Base-by-base conservation (phyloP, 64 coral and sea anemone genomes). In the Hydrozoanthus tunicans region DNA sequence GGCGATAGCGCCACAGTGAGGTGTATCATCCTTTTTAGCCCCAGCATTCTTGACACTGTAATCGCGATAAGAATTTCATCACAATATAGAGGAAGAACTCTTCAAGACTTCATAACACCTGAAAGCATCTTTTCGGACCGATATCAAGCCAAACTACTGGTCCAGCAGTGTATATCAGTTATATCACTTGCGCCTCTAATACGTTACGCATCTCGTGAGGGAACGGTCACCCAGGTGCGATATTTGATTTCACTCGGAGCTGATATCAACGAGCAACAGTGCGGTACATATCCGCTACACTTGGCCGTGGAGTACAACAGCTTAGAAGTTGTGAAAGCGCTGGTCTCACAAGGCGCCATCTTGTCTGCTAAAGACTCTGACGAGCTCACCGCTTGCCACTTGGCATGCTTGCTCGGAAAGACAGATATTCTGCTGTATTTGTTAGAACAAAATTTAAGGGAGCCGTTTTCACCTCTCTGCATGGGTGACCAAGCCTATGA, bases 391-490 rank as follows among this genome's bases (percentile, higher is more conserved):
- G 83, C 83, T 10, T 65, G 51, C 12, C 83, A 86, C 10, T 53
- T 86, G 13, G 80, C 80, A 24, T 52, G 59, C 15, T 82, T 23
- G 80, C 23, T 5, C 5, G 80, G 80, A 82, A 86, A 73, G 51
- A 86, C 83, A 7, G 83, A 86, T 20, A 86, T 20, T 25, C 7
- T 86, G 9, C 59, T 86, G 54, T 86, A 86, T 54, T 55, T 86
- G 15, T 58, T 86, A 58, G 65, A 68, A 56, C 54, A 58, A n/a
- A 72, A 32, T 72, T 58, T 72, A 20, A 72, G 32, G 5, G 83
- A 86, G 7, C 83, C 66, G 5, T 86, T 86, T 73, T 73, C 54
- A 6, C 53, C 65, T 56, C 55, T 15, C 20, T 73, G 53, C 27
- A n/a, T 25, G 4, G 57, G 4, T 9, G 25, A 59, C 24, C 63